Evolutionary conservation across 2,113 vertebrate species (phyloP).

Genomic region (Noturus placidus): DNA sequence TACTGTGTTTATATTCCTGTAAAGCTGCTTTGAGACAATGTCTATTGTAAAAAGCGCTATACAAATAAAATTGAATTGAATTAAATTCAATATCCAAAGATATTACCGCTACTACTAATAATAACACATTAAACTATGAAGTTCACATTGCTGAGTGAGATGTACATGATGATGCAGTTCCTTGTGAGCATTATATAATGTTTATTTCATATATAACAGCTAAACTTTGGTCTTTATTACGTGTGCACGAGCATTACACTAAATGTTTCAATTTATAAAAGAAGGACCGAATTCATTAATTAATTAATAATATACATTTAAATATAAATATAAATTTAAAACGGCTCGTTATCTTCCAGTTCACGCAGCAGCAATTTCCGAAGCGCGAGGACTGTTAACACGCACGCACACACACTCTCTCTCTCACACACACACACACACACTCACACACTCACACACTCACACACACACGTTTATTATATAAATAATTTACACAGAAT

Average conservation of each 20-base stretch:
- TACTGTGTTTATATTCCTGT: too few species aligned
- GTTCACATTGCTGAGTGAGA: neutral
- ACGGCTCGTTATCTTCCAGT: neutral
- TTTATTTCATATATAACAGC: neutral
- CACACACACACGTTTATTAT: neutral
- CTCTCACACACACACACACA: slow-evolving; percentile 13
- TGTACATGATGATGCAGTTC: neutral
- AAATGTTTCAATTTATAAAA: neutral
- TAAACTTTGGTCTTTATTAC: neutral
- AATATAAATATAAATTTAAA: neutral
- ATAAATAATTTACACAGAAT: too few species aligned
- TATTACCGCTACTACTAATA: neutral
- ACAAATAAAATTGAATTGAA: too few species aligned
- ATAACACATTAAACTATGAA: neutral
- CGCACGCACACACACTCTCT: neutral
- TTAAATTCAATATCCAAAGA: neutral
- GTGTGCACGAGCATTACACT: neutral
- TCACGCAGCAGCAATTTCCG: neutral
- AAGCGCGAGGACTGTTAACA: neutral
- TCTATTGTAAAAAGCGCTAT: too few species aligned
- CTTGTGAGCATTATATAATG: neutral
- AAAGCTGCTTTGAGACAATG: too few species aligned
- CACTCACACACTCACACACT: neutral
- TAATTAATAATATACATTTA: neutral
- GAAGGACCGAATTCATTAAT: neutral